Percentiles rank a stretch among this genome's conserved stretches.
These are phyloP conservation scores for Myiozetetes cayanensis DNA, from an alignment of 2,113 vertebrate genomes.

Conservation along the genomic window DNA sequence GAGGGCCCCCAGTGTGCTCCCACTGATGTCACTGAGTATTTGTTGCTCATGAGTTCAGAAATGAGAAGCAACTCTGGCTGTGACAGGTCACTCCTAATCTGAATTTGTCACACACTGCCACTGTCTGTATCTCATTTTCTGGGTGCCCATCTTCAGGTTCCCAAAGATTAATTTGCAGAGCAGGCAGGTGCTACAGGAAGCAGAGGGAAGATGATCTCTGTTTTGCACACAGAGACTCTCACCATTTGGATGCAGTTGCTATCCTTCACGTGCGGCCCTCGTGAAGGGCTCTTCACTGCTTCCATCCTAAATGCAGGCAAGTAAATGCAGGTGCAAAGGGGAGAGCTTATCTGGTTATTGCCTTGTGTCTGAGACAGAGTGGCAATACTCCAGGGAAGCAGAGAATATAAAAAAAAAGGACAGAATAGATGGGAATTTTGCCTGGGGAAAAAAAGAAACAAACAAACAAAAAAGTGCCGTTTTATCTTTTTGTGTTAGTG, in stretches of 20 bases:
- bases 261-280: background rate
- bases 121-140: conserved; percentile 9
- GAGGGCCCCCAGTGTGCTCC: background rate
- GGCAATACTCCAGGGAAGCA: background rate
- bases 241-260: background rate
- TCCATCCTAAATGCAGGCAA: background rate
- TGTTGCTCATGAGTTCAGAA: background rate
- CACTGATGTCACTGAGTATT: conserved; percentile 4
- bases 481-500: background rate
- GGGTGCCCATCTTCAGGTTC: background rate
- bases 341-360: background rate
- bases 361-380: background rate
- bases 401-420: background rate
- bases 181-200: background rate
- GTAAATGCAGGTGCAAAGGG: background rate
- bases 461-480: background rate
- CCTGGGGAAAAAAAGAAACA: background rate
- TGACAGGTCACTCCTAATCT: conserved; percentile 7
- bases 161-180: background rate
- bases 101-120: background rate
- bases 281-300: background rate
- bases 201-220: background rate
- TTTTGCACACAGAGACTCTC: rapidly evolving
- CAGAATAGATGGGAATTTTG: background rate
- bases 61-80: background rate